Conservation (phyloP, 2,797 vertebrate genomes). For the Euthynnus affinis region DNA sequence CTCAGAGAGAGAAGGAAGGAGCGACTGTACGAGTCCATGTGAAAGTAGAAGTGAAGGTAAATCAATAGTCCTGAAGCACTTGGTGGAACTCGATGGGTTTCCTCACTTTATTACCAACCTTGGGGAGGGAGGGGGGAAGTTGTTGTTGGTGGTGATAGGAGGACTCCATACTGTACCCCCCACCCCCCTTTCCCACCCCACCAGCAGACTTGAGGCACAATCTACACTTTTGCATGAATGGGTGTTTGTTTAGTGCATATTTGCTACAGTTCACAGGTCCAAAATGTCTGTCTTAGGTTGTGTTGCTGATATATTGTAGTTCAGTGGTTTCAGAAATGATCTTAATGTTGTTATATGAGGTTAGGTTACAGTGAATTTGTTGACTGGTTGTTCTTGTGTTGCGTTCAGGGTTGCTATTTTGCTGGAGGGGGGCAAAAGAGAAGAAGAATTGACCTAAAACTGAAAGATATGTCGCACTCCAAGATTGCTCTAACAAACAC, state of each 20-base stretch:
- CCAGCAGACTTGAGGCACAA: not conserved
- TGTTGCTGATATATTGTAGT: not conserved
- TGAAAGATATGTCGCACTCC: not conserved
- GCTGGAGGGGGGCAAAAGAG: not conserved
- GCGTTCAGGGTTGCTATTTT: constrained; percentile 1
- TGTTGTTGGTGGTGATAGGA: constrained; percentile 9
- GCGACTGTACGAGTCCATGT: constrained; percentile 57
- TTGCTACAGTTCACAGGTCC: not conserved
- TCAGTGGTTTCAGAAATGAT: not conserved
- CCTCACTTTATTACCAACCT: constrained; percentile 55
- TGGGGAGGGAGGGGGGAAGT: not conserved
- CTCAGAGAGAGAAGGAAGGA: constrained; percentile 56
- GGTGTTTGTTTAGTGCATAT: not conserved
- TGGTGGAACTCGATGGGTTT: constrained; percentile 57
- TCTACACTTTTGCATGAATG: constrained; percentile 2
- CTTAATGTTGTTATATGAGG: not conserved
- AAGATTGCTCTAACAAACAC: not conserved
- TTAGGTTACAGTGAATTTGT: not conserved
- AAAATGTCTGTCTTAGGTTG: rapidly evolving
- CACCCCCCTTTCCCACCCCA: too few species aligned
- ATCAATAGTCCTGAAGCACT: constrained; percentile 71
- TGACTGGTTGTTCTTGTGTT: not conserved
- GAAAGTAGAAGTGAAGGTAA: constrained; percentile 68
- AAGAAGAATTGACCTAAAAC: not conserved
- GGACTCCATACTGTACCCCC: constrained; percentile 16